These are phyloP conservation scores for Passerculus sandwichensis DNA, from an alignment of 2,797 vertebrate genomes.

Conservation along the genomic window DNA sequence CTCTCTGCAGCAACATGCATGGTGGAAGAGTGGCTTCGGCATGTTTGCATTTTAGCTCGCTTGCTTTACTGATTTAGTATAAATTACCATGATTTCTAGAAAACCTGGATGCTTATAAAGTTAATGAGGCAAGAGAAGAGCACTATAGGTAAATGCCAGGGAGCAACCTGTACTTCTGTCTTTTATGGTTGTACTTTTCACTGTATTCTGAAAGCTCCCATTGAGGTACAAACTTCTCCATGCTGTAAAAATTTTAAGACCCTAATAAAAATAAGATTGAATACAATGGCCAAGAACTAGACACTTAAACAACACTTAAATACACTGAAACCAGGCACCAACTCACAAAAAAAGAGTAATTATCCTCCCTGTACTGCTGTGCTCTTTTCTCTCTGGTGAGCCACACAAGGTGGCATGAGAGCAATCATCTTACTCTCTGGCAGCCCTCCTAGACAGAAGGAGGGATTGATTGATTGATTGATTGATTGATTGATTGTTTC, in stretches of 20 bases:
- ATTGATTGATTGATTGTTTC: not conserved
- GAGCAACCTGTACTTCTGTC: not conserved
- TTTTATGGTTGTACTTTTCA: constrained; percentile 13
- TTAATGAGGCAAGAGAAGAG: constrained; percentile 15
- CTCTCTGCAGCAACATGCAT: not conserved
- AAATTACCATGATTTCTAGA: constrained; percentile 10
- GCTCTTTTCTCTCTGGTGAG: constrained; percentile 26
- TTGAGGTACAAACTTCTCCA: not conserved
- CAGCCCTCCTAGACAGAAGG: not conserved
- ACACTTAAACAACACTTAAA: constrained; percentile 25
- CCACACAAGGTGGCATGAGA: constrained; percentile 32
- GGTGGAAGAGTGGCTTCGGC: not conserved
- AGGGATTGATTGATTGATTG: not conserved
- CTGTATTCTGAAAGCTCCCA: not conserved
- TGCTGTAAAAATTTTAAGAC: constrained; percentile 18
- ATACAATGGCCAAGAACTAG: constrained; percentile 13
- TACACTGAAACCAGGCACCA: constrained; percentile 20
- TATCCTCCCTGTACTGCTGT: not conserved
- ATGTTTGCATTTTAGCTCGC: not conserved
- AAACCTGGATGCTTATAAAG: not conserved
- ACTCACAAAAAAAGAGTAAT: constrained; percentile 38
- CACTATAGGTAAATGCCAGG: not conserved
- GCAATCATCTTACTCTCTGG: not conserved
- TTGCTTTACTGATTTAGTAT: not conserved
- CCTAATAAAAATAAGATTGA: constrained; percentile 50